Base-by-base conservation (phyloP, 2,888 invertebrate species). In the Drosophila emarginata region DNA sequence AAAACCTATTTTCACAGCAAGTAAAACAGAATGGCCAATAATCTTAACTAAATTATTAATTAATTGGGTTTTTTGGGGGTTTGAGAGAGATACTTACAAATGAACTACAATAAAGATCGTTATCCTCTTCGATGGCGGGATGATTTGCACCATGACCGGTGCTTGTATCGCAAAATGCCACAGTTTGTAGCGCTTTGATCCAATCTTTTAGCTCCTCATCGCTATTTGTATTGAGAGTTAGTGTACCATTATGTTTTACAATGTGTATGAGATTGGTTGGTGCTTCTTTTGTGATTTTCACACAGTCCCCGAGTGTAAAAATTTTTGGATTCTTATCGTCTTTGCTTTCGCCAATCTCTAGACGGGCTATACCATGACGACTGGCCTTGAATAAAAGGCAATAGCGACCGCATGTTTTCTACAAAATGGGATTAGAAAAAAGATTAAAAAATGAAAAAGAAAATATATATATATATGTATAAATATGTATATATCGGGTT, bases 71-170 rank as follows among this genome's bases (percentile, higher is more conserved):
- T n/a, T n/a, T n/a, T 23, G 23, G 23, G 26, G 26, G 5, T n/a
- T n/a, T n/a, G n/a, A 2, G 23, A 4, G 26, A 5, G 5, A 1
- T 26, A 26, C 87, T 87, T 76, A 95, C 96, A 74, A 90, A 92
- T 67, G 96, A 96, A 45, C 96, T 95, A 89, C 96, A 96, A 89
- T 97, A 97, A n/a, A 97, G 92, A 91, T 97, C 97, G 91, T 97
- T 97, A 85, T 97, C 96, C 92, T 96, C 96, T 92, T 97, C 96
- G 88, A 96, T 95, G 57, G 90, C 91, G 14, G 93, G 93, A 45
- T 45, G 45, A 45, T 45, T 45, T 18, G 80, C 77, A 37, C 84
- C 78, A 2, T 45, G 45, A 12, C 84, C 77, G 21, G 93, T 92
- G 32, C 93, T 92, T 52, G 94, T 94, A 69, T 95, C 95, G 86